These are phyloP conservation scores for Crenichthys baileyi DNA, from an alignment of 2,797 vertebrate genomes.

Conservation along the genomic window DNA sequence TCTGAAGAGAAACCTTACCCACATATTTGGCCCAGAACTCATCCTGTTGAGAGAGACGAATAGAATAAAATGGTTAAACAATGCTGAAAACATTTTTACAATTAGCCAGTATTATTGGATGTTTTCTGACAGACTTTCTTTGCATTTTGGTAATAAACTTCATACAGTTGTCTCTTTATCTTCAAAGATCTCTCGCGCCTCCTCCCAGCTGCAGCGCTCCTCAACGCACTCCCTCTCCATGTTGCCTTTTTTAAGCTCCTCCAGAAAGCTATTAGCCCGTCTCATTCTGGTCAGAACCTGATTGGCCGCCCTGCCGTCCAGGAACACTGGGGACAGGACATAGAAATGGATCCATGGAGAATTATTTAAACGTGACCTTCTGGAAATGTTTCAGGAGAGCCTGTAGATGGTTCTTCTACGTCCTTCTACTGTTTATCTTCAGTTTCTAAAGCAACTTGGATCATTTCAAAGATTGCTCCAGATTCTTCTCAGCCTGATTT, in stretches of 20 bases:
- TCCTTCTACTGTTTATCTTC: not conserved
- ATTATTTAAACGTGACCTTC: not conserved
- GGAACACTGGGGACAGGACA: constrained; percentile 82
- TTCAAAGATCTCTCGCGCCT: constrained; percentile 94
- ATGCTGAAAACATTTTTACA: no score
- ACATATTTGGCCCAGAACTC: constrained; percentile 89
- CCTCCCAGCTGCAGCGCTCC: constrained; percentile 88
- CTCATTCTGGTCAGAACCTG: constrained; percentile 80
- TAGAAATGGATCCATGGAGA: not conserved
- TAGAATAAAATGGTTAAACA: not conserved
- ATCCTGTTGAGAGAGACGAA: constrained; percentile 70
- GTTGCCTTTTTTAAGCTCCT: constrained; percentile 87
- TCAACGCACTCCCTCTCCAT: constrained; percentile 92
- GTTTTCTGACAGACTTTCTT: not conserved
- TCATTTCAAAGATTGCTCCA: not conserved
- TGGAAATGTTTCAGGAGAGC: not conserved
- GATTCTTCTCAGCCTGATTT: no score
- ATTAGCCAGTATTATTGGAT: not conserved
- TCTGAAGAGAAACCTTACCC: constrained; percentile 80
- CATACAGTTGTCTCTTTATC: constrained; percentile 82
- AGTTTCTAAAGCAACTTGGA: not conserved
- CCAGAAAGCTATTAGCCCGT: constrained; percentile 85
- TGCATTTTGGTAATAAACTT: not conserved
- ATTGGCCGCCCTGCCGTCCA: constrained; percentile 76
- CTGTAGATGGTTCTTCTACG: no score